Evolutionary conservation across 2,888 invertebrate genomes (phyloP).

Genomic region (Galerucella pusilla): DNA sequence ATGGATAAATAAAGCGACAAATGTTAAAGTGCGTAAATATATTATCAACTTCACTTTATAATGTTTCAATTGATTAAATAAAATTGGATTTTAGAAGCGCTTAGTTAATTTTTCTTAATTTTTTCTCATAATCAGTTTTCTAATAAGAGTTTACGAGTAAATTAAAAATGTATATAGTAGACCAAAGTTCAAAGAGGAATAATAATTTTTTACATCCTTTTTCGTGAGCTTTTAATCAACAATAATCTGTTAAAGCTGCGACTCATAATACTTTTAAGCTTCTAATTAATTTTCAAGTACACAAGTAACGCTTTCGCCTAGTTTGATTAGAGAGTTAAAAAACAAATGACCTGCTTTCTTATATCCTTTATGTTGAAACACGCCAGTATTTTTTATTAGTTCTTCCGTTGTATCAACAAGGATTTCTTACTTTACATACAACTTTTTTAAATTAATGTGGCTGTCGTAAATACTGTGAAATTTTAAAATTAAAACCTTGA

Average conservation of each 20-base stretch:
- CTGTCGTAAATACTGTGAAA: neutral
- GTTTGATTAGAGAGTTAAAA: neutral
- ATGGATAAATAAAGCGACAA: no score
- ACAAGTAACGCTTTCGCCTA: conserved; percentile 15
- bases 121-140: no score
- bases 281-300: conserved; percentile 30
- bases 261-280: conserved; percentile 4
- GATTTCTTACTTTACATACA: neutral
- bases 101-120: no score
- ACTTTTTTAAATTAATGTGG: neutral
- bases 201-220: neutral
- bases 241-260: conserved; percentile 16
- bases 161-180: neutral
- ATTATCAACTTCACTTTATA: no score
- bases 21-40: no score
- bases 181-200: neutral
- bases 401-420: neutral
- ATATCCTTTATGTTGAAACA: conserved; percentile 16
- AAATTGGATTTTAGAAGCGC: no score
- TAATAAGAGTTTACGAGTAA: neutral
- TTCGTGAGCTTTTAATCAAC: conserved; percentile 7
- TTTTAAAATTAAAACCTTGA: neutral
- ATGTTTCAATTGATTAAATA: no score
- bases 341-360: no score
- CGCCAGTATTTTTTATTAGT: conserved; percentile 8